Base-by-base conservation (phyloP, 2,888 invertebrate species). In the Polyploca ridens region DNA sequence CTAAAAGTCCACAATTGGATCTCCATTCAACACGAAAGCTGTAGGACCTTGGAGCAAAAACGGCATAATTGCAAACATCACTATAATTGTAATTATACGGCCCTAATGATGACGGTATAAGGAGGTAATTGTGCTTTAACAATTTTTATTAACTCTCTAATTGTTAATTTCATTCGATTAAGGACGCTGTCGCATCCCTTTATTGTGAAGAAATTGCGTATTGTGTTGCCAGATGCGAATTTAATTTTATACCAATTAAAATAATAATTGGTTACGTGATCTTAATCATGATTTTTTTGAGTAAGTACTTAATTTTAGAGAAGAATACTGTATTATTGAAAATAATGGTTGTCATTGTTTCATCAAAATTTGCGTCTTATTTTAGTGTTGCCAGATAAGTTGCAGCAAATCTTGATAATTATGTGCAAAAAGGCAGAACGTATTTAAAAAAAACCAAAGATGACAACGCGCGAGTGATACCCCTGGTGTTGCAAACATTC, bases 71-170 rank as follows among this genome's bases (percentile, higher is more conserved):
- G 35, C 35, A 11, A 58, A 57, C 63, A 64, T 13, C 61, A 54
- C 54, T 64, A 69, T 74, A 72, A 76, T 74, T 73, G 72, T 66
- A 73, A 82, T 84, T 80, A 84, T 70, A 66, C 65, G 67, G 78
- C 80, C 54, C 80, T 86, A 87, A 88, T 85, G 82, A 80, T 76
- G 69, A 61, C 79, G 64, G 38, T 79, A 78, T 82, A 87, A 77
- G 84, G 83, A 66, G 67, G 77, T 86, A 84, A 88, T 87, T 85
- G 81, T 64, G 63, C 64, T 68, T 69, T 74, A 80, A 77, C 74
- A 73, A 73, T 74, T 74, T 84, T 83, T 81, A 83, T 81, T 78
- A 72, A 67, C 57, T 69, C 78, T 79, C 82, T 84, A 87, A 87
- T 87, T 87, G 82, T 80, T 74, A 71, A 78, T 77, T 76, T 73